Conservation (phyloP, 2,888 invertebrate species). For the Acronicta leporina region DNA sequence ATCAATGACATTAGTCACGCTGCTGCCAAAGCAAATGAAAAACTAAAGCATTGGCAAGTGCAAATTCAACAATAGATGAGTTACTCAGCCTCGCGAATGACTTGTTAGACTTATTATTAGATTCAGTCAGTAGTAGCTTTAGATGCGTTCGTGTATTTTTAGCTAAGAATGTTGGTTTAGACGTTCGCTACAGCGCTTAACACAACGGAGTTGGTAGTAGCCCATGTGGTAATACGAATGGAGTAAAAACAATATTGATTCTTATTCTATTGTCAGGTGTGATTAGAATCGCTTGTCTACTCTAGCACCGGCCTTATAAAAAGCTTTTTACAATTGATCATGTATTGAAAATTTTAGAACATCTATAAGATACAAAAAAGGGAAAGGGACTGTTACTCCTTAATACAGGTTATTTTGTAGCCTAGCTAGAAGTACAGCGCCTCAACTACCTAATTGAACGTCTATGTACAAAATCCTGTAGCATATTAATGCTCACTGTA, state of each 20-base stretch:
- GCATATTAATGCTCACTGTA: too few relatives aligned
- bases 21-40: slow-evolving; percentile 50
- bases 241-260: slow-evolving; percentile 33
- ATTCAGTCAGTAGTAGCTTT: slow-evolving; percentile 58
- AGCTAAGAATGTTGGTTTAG: slow-evolving; percentile 60
- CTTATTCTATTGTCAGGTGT: not conserved
- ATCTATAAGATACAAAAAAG: too few relatives aligned
- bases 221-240: slow-evolving; percentile 29
- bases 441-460: too few relatives aligned
- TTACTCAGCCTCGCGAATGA: slow-evolving; percentile 62
- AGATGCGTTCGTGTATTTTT: slow-evolving; percentile 62
- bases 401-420: too few relatives aligned
- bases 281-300: not conserved
- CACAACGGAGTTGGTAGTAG: slow-evolving; percentile 36
- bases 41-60: slow-evolving; percentile 57
- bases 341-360: not conserved
- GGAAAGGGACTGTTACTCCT: too few relatives aligned
- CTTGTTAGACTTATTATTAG: slow-evolving; percentile 62
- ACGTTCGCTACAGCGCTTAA: slow-evolving; percentile 51
- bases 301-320: not conserved
- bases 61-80: slow-evolving; percentile 62
- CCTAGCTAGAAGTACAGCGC: too few relatives aligned
- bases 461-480: too few relatives aligned
- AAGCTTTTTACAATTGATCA: not conserved
- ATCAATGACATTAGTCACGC: slow-evolving; percentile 56